These are phyloP conservation scores for Amblyteles armatorius DNA, from an alignment of 2,888 invertebrate species.

Conservation along the genomic window DNA sequence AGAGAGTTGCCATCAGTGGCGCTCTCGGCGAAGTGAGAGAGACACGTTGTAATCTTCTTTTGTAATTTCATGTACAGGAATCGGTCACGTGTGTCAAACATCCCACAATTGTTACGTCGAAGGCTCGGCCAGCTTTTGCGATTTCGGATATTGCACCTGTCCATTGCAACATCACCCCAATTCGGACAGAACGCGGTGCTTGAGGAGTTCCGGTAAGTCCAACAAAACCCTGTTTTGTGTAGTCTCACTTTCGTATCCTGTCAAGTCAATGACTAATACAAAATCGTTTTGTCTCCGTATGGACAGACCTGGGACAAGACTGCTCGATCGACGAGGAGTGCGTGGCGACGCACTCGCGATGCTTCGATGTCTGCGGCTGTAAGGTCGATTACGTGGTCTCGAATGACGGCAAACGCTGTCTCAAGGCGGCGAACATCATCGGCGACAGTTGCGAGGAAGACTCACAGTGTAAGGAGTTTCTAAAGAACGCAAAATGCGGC, in stretches of 20 bases:
- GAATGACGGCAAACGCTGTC: conserved; percentile 76
- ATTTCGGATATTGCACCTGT: conserved; percentile 80
- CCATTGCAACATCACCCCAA: conserved; percentile 80
- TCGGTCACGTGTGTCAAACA: conserved; percentile 80
- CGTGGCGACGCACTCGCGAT: conserved; percentile 78
- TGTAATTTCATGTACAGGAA: conserved; percentile 71
- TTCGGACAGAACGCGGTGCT: conserved; percentile 77
- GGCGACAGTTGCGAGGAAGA: conserved; percentile 80
- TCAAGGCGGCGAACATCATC: conserved; percentile 79
- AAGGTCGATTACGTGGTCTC: conserved; percentile 79
- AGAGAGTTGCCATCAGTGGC: too few relatives aligned
- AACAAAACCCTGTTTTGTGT: conserved; percentile 6
- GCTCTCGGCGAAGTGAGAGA: too few relatives aligned
- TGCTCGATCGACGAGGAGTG: conserved; percentile 82
- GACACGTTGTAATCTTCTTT: too few relatives aligned
- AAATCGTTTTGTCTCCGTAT: conserved; percentile 6
- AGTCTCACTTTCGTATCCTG: neutral
- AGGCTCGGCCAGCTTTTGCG: conserved; percentile 78
- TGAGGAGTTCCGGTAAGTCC: conserved; percentile 78
- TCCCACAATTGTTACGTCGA: conserved; percentile 81
- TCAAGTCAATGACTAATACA: neutral
- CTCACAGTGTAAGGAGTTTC: conserved; percentile 78
- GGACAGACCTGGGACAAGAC: conserved; percentile 76
- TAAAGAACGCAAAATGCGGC: conserved; percentile 75
- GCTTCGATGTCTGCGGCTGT: conserved; percentile 80